phyloP scores from a whole-genome alignment of 64 coral and sea anemone genomes.

The Dendrophyllia cribrosa region DNA sequence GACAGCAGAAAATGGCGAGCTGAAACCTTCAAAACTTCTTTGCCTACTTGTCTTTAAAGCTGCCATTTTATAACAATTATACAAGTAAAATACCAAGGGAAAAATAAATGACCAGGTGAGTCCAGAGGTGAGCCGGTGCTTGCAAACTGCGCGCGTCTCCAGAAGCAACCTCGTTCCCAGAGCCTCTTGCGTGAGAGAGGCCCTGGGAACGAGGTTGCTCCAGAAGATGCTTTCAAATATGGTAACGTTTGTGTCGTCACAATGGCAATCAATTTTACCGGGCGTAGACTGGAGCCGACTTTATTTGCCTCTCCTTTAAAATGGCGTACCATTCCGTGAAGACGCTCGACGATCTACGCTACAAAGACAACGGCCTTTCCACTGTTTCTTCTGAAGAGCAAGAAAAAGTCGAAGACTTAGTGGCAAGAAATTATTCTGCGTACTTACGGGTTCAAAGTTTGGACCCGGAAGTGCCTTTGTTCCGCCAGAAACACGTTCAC shows the following conservation, averaged over 20 bases:
- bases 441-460: constrained; percentile 68
- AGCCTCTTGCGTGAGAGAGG: no score
- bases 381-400: constrained; percentile 92
- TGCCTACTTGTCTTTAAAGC: constrained; percentile 70
- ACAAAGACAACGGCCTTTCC: constrained; percentile 85
- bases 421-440: constrained; percentile 75
- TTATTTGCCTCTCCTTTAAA: not conserved
- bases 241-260: not conserved
- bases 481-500: constrained; percentile 78
- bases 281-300: not conserved
- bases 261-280: not conserved
- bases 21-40: constrained; percentile 84
- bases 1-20: constrained; percentile 89
- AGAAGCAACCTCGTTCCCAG: no score
- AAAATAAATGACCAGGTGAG: not conserved
- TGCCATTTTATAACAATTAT: constrained; percentile 50
- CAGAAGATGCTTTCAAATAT: constrained; percentile 9
- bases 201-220: no score
- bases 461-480: constrained; percentile 57
- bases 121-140: no score
- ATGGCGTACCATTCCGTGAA: constrained; percentile 94
- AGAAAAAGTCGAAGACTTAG: constrained; percentile 72
- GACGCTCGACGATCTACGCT: constrained; percentile 58
- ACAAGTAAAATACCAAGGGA: not conserved
- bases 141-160: not conserved